phyloP scores from a whole-genome alignment of 2,888 invertebrate genomes.

The Lasioglossum pauxillum region DNA sequence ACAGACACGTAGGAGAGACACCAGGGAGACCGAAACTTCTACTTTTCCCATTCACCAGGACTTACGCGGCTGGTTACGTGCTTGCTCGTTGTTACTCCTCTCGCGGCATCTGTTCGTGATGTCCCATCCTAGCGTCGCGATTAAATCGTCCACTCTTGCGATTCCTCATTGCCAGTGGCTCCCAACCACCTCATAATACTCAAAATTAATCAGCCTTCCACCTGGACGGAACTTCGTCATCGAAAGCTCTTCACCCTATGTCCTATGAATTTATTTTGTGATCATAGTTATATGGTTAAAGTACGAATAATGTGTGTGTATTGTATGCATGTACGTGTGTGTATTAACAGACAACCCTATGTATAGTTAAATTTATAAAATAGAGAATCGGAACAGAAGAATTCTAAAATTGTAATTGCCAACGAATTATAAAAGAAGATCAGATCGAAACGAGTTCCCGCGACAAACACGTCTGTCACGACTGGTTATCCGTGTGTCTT shows the following conservation, averaged over 20 bases:
- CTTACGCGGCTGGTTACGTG: conserved; percentile 59
- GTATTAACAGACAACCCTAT: no score
- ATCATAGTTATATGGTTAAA: no score
- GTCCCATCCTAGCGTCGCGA: conserved; percentile 41
- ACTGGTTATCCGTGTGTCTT: no score
- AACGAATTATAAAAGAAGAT: no score
- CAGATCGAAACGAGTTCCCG: no score
- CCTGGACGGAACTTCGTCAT: background rate
- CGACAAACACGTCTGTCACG: no score
- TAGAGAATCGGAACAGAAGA: no score
- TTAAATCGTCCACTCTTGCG: conserved; percentile 52
- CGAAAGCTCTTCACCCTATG: background rate
- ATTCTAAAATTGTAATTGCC: no score
- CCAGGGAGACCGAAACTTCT: conserved; percentile 29
- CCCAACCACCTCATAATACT: background rate
- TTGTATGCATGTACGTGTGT: no score
- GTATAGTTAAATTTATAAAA: no score
- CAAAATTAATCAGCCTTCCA: background rate
- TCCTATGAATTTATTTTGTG: background rate
- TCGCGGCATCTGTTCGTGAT: conserved; percentile 40
- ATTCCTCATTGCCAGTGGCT: conserved; percentile 37
- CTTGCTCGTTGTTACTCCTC: conserved; percentile 42
- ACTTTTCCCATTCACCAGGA: conserved; percentile 55
- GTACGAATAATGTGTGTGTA: no score
- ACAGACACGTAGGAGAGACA: background rate